Evolutionary conservation across 1,140 invertebrate species (phyloP).

Genomic region (Orius insidiosus): DNA sequence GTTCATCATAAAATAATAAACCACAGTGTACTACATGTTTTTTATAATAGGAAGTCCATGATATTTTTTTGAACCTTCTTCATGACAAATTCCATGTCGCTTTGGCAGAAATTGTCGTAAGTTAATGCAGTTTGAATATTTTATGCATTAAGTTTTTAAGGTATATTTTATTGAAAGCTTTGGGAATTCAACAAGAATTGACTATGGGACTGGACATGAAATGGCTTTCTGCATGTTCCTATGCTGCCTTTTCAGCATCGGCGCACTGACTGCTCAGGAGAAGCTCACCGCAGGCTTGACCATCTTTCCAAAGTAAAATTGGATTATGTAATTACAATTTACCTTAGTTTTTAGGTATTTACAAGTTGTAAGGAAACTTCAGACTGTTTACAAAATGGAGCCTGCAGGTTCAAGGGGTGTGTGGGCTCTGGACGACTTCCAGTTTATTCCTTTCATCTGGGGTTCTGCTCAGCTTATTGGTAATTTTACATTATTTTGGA

Average conservation of each 20-base stretch:
- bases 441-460: constrained; percentile 98
- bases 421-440: constrained; percentile 98
- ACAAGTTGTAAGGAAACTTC: constrained; percentile 65
- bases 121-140: no score
- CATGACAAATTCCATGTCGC: constrained; percentile 32
- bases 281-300: constrained; percentile 53
- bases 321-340: no score
- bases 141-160: no score
- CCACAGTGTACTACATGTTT: no score
- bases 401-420: constrained; percentile 98
- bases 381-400: constrained; percentile 91
- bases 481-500: constrained; percentile 25
- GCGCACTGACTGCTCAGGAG: constrained; percentile 54
- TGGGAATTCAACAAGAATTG: constrained; percentile 92
- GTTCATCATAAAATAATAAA: no score
- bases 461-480: constrained; percentile 90
- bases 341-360: constrained; percentile 60
- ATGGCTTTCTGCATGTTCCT: constrained; percentile 92
- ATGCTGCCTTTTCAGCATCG: constrained; percentile 85
- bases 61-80: constrained; percentile 13
- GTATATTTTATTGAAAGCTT: constrained; percentile 82
- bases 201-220: constrained; percentile 99
- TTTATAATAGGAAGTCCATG: constrained; percentile 37
- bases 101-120: no score
- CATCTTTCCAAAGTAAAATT: constrained; percentile 41